phyloP scores from a whole-genome alignment of 2,888 invertebrate species.

The Limnephilus marmoratus region DNA sequence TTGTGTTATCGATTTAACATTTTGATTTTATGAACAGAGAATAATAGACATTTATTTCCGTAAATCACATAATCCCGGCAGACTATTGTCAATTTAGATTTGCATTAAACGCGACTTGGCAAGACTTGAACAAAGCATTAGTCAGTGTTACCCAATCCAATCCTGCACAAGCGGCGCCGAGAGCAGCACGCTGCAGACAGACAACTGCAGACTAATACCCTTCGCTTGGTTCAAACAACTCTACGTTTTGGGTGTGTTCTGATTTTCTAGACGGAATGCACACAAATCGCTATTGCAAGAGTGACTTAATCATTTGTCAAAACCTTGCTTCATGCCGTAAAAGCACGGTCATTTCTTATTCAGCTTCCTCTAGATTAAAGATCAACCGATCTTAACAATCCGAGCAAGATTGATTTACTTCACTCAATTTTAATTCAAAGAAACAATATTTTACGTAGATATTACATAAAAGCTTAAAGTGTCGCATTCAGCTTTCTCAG shows the following conservation, averaged over 20 bases:
- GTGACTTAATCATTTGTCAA: constrained; percentile 10
- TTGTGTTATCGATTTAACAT: background rate
- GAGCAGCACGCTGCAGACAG: constrained; percentile 1
- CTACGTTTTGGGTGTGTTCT: constrained; percentile 38
- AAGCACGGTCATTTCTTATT: background rate
- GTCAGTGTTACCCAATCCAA: constrained; percentile 30
- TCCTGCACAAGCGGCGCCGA: background rate
- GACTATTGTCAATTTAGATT: constrained; percentile 1
- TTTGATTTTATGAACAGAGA: background rate
- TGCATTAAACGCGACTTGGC: constrained; percentile 9
- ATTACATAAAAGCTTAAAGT: background rate
- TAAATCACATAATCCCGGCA: background rate
- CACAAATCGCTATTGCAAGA: background rate
- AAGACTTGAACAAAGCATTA: background rate
- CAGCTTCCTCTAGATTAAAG: background rate
- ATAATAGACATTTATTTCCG: background rate
- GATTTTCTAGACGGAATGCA: constrained; percentile 13
- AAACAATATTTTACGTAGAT: background rate
- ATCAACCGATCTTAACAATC: background rate
- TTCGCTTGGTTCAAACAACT: constrained; percentile 5
- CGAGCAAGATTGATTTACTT: background rate
- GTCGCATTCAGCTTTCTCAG: background rate
- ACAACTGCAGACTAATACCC: constrained; percentile 15
- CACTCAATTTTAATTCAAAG: background rate
- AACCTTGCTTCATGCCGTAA: background rate